phyloP scores from a whole-genome alignment of 2,888 invertebrate species.

The Parelbella ahira region DNA sequence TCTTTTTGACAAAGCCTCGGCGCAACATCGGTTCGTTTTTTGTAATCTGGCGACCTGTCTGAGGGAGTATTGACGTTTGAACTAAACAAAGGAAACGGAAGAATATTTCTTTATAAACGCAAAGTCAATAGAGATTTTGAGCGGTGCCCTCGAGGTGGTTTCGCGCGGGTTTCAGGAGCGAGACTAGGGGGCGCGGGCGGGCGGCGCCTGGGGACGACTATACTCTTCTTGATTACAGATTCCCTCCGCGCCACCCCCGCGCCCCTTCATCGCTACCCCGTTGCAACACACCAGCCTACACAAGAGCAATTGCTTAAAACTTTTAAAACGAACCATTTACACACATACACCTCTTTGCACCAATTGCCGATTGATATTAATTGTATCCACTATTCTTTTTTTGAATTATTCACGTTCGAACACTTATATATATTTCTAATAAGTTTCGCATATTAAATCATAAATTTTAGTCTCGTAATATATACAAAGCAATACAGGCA shows the following conservation, averaged over 20 bases:
- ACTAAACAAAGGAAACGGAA: slow-evolving; percentile 65
- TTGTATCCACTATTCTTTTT: too few species aligned
- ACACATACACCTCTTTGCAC: slow-evolving; percentile 15
- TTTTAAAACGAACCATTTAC: slow-evolving; percentile 29
- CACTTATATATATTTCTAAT: too few species aligned
- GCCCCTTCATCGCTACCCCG: slow-evolving; percentile 38
- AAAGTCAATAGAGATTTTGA: slow-evolving; percentile 76
- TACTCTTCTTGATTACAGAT: slow-evolving; percentile 81
- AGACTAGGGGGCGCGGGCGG: slow-evolving; percentile 35
- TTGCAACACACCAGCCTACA: slow-evolving; percentile 61
- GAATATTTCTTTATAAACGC: slow-evolving; percentile 65
- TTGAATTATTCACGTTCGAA: too few species aligned
- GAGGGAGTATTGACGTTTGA: slow-evolving; percentile 53
- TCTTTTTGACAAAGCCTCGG: slow-evolving; percentile 7
- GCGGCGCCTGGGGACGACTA: slow-evolving; percentile 68
- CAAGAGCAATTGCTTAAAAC: slow-evolving; percentile 43
- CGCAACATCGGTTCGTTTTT: slow-evolving; percentile 22
- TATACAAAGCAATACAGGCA: too few species aligned
- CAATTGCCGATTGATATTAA: too few species aligned
- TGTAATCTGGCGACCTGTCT: slow-evolving; percentile 33
- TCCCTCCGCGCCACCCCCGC: slow-evolving; percentile 47
- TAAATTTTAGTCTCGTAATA: too few species aligned
- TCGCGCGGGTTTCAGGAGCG: slow-evolving; percentile 44
- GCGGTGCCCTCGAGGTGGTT: slow-evolving; percentile 70
- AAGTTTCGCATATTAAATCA: too few species aligned